These are phyloP conservation scores for Danionella dracula DNA, from an alignment of 2,797 vertebrate genomes.

Conservation along the genomic window DNA sequence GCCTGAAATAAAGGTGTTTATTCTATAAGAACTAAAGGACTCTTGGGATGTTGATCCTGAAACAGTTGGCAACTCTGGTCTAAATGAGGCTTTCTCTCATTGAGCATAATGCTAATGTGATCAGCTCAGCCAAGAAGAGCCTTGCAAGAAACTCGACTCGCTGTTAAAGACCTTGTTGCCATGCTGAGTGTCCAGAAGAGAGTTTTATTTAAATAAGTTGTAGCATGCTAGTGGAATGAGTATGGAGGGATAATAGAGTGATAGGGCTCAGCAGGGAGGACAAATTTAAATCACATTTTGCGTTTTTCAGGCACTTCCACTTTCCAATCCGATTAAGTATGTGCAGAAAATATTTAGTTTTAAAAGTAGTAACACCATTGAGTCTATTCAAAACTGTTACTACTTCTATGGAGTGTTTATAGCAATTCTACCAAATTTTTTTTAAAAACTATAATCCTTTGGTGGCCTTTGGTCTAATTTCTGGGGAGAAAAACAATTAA, in stretches of 20 bases:
- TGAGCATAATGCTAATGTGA: not conserved
- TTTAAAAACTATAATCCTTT: too few species aligned
- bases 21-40: slow-evolving; percentile 12
- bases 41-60: slow-evolving; percentile 27
- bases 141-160: slow-evolving; percentile 38
- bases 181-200: slow-evolving; percentile 31
- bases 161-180: slow-evolving; percentile 21
- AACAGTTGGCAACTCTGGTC: slow-evolving; percentile 24
- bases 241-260: not conserved
- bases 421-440: too few species aligned
- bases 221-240: slow-evolving; percentile 21
- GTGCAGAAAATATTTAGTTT: too few species aligned
- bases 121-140: not conserved
- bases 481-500: too few species aligned
- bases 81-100: slow-evolving; percentile 7
- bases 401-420: too few species aligned
- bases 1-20: not conserved
- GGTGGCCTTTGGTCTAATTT: too few species aligned
- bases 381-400: too few species aligned
- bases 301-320: too few species aligned
- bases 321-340: too few species aligned
- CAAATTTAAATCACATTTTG: too few species aligned
- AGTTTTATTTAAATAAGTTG: slow-evolving; percentile 64
- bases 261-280: not conserved
- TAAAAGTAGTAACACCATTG: too few species aligned